Base-by-base conservation (phyloP, 2,797 vertebrate species). In the Psittacula derbiana region DNA sequence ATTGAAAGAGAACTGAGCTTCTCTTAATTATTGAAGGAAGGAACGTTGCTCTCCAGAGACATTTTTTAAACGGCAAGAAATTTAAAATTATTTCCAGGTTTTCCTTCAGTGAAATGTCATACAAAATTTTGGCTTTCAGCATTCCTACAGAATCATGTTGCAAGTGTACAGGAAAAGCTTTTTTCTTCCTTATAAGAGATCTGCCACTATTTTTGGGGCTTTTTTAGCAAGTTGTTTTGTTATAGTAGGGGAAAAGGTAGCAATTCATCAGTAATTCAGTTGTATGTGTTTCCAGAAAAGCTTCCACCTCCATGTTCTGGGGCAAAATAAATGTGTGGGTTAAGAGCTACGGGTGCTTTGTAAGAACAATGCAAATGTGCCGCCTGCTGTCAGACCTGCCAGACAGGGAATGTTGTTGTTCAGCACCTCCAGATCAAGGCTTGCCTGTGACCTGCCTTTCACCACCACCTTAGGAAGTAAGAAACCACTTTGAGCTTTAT, bases 351-450 rank as follows among this genome's bases (percentile, higher is more conserved):
- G 5, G 16, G 38, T 1, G 1, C n/a, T 55, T 40, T 12, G 44
- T 62, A 33, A 47, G 36, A 70, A 19, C 1, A 7, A 46, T 19
- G n/a, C 36, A 36, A 62, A 74, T 7, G n/a, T 58, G 44, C 20
- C 3, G 2, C 47, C 70, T 90, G 73, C 41, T 23, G 57, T 28
- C 61, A 25, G 21, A 44, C n/a, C 55, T 3, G 2, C 40, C 0
- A 1, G 25, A 8, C 0, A 2, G 47, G 36, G 16, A 75, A 2
- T 1, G 4, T 5, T 8, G 21, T 10, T 38, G 17, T 20, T 55
- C 12, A 21, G 43, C 0, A 0, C n/a, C 70, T 38, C 18, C 74
- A 60, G 43, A 44, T 21, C 18, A 65, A 50, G n/a, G 18, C 24
- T 78, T 8, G 6, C 28, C 53, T 49, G 5, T 50, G 33, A 61